Evolutionary conservation across 2,888 invertebrate genomes (phyloP), one percentile per base, ranked within the genome.

Genomic region (Neoaliturus tenellus): DNA sequence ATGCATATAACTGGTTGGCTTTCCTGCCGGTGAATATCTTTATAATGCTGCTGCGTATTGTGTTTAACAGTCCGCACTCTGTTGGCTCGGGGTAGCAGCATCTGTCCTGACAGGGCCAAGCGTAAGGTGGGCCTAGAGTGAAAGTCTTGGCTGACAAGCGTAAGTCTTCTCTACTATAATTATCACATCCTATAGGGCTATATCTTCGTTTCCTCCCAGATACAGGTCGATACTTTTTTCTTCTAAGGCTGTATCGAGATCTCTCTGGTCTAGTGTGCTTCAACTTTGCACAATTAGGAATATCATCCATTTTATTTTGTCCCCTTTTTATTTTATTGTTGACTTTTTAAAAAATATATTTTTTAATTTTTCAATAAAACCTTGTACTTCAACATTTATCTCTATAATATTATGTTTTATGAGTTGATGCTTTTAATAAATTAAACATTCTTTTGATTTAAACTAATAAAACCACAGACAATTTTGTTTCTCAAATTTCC

Each of bases 11-110:
- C 31, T 41, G 28, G 44, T 14, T 28, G 6, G 28, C 0, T 23
- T 25, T 75, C 28, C 75, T 75, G 8, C 48, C 48, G 14, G 23
- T 44, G 31, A 75, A 75, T 14, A 75, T 25, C 28, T 17, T 5
- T 14, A 48, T 44, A 31, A 75, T 39, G n/a, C 75, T 41, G 39
- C 35, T 75, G 1, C 75, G 75, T 25, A 75, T 41, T 4, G 75
- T 48, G 44, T 75, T 35, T 25, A 75, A 25, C 3, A 75, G 44
- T 12, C 75, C 75, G 3, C 48, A 44, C 25, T 75, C 75, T 39
- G 69, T 17, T 20, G 8, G 67, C 28, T 6, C 31, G 12, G 39
- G 14, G 25, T 25, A 31, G 28, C 62, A 62, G 28, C 62, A 62
- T 17, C 62, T 62, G 28, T 62, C 62, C 14, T 17, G 5, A 28